A percentile compares a stretch with the other conserved stretches of the same genome.
Evolutionary conservation across 2,113 vertebrate species (phyloP).

Genomic region (Ondatra zibethicus): DNA sequence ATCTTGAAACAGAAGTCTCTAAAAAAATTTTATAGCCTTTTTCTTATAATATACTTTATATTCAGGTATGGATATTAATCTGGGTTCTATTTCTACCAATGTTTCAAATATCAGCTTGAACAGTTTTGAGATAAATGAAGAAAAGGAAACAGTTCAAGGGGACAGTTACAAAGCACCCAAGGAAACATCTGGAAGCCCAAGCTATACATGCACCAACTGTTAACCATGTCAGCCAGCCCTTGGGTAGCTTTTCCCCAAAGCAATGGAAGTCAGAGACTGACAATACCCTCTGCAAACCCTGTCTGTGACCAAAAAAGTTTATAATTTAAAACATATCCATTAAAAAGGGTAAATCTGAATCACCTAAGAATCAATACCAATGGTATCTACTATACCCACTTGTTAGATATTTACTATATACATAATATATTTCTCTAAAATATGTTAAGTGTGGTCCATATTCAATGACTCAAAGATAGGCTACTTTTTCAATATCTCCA

Average conservation of each 20-base stretch:
- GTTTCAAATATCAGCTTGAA: constrained; percentile 37
- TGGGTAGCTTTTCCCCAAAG: not conserved
- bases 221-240: not conserved
- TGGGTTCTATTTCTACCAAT: constrained; percentile 27
- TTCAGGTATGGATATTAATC: not conserved
- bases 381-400: not conserved
- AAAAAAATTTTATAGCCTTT: not conserved
- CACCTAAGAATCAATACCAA: not conserved
- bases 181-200: not conserved
- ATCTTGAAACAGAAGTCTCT: not conserved
- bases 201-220: not conserved
- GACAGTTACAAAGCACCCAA: not conserved
- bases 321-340: not conserved
- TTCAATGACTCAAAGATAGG: not conserved
- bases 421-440: not conserved
- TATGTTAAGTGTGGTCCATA: not conserved
- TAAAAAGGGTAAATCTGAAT: not conserved
- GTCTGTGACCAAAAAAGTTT: not conserved
- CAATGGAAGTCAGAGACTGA: not conserved
- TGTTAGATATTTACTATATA: not conserved
- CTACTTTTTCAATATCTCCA: not conserved
- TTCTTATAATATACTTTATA: not conserved
- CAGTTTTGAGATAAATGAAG: constrained; percentile 13
- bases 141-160: constrained; percentile 30
- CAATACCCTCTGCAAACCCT: not conserved